These are phyloP conservation scores for Alfaro cultratus DNA, from an alignment of 2,797 vertebrate genomes.

Conservation along the genomic window DNA sequence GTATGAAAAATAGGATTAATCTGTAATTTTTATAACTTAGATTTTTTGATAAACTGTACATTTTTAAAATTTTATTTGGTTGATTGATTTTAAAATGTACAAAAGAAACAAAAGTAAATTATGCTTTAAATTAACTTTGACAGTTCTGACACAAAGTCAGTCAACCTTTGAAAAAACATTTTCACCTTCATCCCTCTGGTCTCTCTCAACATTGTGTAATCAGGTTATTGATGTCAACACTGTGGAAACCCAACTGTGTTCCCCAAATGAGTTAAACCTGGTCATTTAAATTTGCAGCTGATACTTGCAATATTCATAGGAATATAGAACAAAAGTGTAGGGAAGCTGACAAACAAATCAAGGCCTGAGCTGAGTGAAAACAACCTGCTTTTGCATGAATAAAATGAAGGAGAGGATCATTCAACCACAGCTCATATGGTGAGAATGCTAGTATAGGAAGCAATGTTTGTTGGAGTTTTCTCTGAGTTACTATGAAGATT, in stretches of 20 bases:
- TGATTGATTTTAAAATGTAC: background rate
- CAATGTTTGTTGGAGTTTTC: too few relatives aligned
- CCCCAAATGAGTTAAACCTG: background rate
- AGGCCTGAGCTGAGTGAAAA: background rate
- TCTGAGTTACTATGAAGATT: too few relatives aligned
- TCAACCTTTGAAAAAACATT: background rate
- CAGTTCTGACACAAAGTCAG: background rate
- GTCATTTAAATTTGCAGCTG: too few relatives aligned
- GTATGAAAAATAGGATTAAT: background rate
- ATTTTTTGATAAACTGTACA: background rate
- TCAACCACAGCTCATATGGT: too few relatives aligned
- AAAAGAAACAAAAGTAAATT: background rate
- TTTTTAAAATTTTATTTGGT: background rate
- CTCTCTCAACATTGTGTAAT: background rate
- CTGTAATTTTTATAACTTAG: background rate
- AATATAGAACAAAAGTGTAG: background rate
- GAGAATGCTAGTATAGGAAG: too few relatives aligned
- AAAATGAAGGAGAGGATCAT: background rate
- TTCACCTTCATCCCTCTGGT: background rate
- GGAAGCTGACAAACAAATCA: background rate
- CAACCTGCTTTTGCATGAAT: background rate
- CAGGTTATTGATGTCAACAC: background rate
- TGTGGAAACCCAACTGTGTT: background rate
- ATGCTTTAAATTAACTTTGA: background rate
- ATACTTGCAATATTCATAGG: background rate